These are phyloP conservation scores for Agelastica alni DNA, from an alignment of 2,888 invertebrate species.

Conservation along the genomic window DNA sequence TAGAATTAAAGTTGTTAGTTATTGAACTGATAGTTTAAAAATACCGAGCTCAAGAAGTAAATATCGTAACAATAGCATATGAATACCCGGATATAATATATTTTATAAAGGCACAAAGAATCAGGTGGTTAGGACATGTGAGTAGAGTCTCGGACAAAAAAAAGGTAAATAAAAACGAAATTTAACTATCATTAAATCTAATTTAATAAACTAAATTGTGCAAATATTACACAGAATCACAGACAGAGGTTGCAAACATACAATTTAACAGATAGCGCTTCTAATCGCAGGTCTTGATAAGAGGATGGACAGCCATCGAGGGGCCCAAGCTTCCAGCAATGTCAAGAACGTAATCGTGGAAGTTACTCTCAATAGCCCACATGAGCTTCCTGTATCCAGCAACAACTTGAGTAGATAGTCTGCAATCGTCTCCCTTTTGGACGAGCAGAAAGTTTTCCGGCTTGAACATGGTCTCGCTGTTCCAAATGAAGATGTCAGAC, in stretches of 20 bases:
- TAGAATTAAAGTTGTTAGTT: no score
- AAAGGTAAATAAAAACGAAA: not conserved
- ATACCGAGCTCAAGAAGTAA: no score
- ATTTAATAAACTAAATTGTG: conserved; percentile 24
- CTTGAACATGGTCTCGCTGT: conserved; percentile 57
- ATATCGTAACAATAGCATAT: no score
- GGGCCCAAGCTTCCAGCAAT: conserved; percentile 65
- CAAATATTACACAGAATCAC: conserved; percentile 31
- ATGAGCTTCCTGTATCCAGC: conserved; percentile 53
- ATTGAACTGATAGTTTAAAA: no score
- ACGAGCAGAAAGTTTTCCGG: conserved; percentile 62
- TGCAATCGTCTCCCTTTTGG: conserved; percentile 62
- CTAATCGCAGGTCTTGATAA: conserved; percentile 28
- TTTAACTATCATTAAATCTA: conserved; percentile 16
- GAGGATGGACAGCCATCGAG: conserved; percentile 55
- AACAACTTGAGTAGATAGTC: conserved; percentile 64
- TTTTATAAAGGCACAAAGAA: no score
- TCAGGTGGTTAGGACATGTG: no score
- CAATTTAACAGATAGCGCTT: conserved; percentile 1
- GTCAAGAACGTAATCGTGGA: conserved; percentile 66
- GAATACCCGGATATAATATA: no score
- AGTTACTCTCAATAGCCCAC: conserved; percentile 65
- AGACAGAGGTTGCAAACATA: conserved; percentile 12
- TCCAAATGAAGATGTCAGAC: conserved; percentile 65
- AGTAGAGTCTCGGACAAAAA: no score